Base-by-base conservation (phyloP, 2,113 vertebrate genomes). In the Amazona vittata region DNA sequence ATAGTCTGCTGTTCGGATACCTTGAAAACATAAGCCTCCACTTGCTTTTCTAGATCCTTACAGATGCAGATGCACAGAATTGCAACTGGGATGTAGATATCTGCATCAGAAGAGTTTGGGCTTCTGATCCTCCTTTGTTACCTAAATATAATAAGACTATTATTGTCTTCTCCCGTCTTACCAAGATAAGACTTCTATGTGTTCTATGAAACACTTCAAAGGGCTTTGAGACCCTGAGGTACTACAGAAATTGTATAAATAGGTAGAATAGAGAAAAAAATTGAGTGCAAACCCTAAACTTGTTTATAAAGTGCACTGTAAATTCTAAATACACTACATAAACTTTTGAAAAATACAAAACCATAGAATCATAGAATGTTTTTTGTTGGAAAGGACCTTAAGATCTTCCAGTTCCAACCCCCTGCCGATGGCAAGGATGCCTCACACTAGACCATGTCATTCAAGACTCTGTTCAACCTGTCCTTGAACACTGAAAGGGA, bases 61-160 rank as follows among this genome's bases (percentile, higher is more conserved):
- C 4, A 53, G 22, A 4, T 49, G 4, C 11, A 31, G 2, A 39
- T 33, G 15, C 19, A 81, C 0, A 47, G 49, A 49, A 67, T 35
- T 70, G 6, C 25, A 74, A n/a, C 5, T 13, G 21, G 78, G 10
- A 37, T 28, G 8, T 18, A 70, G 15, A 47, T 57, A 33, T 14
- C 5, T 35, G 0, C 41, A 62, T 62, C 15, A 57, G 26, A 92
- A 12, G 7, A 67, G 47, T 59, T 62, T 33, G 26, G 18, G 18
- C 5, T 83, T 64, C 44, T 41, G 53, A 62, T 63, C 7, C 33
- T 75, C 29, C 9, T 47, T 88, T 80, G 5, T 31, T 73, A 52
- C 2, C 3, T 25, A 33, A 39, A 5, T 55, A 31, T 31, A 69
- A 55, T 3, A 73, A 2, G 8, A 10, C 3, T 43, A 5, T 3